Evolutionary conservation across 92 coral and sea anemone genomes (phyloP).

Genomic region (Paragorgia papillata): DNA sequence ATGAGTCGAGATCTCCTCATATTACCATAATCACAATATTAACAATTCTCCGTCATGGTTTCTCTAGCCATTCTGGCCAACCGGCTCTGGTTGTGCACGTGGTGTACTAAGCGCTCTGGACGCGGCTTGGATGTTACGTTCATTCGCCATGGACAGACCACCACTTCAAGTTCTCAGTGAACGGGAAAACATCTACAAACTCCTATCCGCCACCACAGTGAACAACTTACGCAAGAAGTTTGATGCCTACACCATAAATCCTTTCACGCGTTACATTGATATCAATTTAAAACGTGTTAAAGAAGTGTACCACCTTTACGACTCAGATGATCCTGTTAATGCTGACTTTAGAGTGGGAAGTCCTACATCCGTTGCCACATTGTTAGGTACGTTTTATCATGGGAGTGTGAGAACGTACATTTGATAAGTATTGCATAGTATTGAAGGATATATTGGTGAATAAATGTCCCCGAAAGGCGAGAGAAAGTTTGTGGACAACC

Average conservation of each 20-base stretch:
- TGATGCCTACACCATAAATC: slow-evolving; percentile 85
- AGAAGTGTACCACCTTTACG: slow-evolving; percentile 89
- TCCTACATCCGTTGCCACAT: slow-evolving; percentile 56
- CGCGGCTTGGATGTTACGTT: slow-evolving; percentile 98
- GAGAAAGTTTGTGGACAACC: too few relatives aligned
- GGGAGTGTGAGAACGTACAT: background rate
- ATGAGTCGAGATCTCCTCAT: too few relatives aligned
- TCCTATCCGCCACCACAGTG: slow-evolving; percentile 78
- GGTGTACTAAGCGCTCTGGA: slow-evolving; percentile 97
- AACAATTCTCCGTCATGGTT: too few relatives aligned
- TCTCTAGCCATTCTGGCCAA: slow-evolving; percentile 99
- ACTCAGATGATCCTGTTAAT: slow-evolving; percentile 92
- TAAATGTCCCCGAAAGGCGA: too few relatives aligned
- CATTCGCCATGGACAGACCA: slow-evolving; percentile 88
- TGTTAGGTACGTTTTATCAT: slow-evolving; percentile 62
- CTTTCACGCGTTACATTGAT: slow-evolving; percentile 76
- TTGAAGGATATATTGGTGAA: too few relatives aligned
- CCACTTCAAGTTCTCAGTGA: slow-evolving; percentile 93
- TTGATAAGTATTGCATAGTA: too few relatives aligned
- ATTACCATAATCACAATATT: too few relatives aligned
- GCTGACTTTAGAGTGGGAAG: slow-evolving; percentile 95
- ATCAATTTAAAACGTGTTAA: slow-evolving; percentile 79
- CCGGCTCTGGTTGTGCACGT: slow-evolving; percentile 99
- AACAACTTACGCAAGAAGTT: slow-evolving; percentile 85
- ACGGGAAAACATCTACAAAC: slow-evolving; percentile 90